These are phyloP conservation scores for Catamblyrhynchus diadema DNA, from an alignment of 2,797 vertebrate genomes.

Conservation along the genomic window DNA sequence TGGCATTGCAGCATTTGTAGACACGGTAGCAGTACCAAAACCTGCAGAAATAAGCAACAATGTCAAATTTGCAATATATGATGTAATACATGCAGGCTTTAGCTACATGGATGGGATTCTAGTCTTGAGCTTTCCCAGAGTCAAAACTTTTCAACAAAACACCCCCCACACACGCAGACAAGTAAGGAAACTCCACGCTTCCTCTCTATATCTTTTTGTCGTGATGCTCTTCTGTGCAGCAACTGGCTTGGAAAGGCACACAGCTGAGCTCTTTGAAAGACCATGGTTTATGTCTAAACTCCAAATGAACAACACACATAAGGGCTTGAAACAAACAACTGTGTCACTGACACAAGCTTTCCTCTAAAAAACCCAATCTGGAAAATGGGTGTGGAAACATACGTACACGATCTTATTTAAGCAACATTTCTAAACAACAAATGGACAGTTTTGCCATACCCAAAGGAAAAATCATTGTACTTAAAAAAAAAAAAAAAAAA, in stretches of 20 bases:
- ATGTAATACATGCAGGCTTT: background rate
- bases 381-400: background rate
- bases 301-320: background rate
- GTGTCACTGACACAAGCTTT: background rate
- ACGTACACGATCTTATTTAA: rapidly evolving
- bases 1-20: constrained; percentile 58
- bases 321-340: background rate
- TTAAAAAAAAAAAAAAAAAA: background rate
- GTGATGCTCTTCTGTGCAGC: background rate
- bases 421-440: background rate
- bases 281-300: background rate
- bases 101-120: background rate
- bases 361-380: background rate
- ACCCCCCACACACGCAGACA: rapidly evolving
- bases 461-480: background rate
- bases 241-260: background rate
- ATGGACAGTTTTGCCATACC: background rate
- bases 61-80: background rate
- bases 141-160: background rate
- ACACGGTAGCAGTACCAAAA: constrained; percentile 72
- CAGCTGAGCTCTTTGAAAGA: background rate
- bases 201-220: background rate
- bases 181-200: background rate
- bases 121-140: background rate
- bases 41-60: constrained; percentile 50